phyloP scores from a whole-genome alignment of 1,140 invertebrate genomes.

The Penaeus vannamei region DNA sequence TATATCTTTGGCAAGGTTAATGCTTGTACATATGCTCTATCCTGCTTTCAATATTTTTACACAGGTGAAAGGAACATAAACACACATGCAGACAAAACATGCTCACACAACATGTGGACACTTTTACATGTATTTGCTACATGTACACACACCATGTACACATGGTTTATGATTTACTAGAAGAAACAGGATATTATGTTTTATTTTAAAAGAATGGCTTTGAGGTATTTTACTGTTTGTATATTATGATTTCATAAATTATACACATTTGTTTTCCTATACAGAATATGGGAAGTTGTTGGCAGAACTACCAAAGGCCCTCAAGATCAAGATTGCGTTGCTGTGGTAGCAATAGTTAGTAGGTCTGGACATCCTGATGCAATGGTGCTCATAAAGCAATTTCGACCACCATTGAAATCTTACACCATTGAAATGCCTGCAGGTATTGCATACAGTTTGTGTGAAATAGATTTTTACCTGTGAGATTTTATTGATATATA shows the following conservation, averaged over 20 bases:
- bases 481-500: background rate
- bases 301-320: constrained; percentile 1
- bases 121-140: too few relatives aligned
- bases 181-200: too few relatives aligned
- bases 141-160: too few relatives aligned
- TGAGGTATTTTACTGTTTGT: too few relatives aligned
- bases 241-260: background rate
- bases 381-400: constrained; percentile 39
- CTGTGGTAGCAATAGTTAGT: background rate
- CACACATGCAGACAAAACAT: too few relatives aligned
- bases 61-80: too few relatives aligned
- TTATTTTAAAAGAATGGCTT: too few relatives aligned
- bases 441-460: background rate
- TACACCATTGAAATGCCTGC: constrained; percentile 44
- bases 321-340: constrained; percentile 28
- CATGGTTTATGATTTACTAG: too few relatives aligned
- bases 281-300: constrained; percentile 39
- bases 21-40: too few relatives aligned
- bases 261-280: background rate
- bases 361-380: background rate
- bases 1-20: background rate
- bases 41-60: too few relatives aligned
- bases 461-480: background rate
- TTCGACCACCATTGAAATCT: constrained; percentile 28
- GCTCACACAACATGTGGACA: too few relatives aligned